phyloP scores from a whole-genome alignment of 1,140 invertebrate species.

The Nasonia vitripennis region DNA sequence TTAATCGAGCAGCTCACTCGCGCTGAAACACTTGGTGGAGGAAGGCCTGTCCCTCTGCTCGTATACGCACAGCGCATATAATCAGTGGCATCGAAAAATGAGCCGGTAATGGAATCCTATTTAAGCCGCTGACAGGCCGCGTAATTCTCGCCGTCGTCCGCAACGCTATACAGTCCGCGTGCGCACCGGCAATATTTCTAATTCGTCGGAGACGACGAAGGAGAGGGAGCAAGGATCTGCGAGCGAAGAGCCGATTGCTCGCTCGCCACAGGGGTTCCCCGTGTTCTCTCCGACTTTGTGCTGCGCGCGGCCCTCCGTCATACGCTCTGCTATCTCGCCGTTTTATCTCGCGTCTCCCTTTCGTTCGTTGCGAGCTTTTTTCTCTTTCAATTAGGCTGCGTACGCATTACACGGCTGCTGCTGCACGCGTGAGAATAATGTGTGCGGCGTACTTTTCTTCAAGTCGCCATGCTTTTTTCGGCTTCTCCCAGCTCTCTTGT shows the following conservation, averaged over 20 bases:
- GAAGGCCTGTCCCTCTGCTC: not conserved
- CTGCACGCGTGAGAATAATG: too few species aligned
- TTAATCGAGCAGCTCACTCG: slow-evolving; percentile 22
- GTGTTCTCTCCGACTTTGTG: not conserved
- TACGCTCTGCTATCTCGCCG: slow-evolving; percentile 1
- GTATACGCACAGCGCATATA: not conserved
- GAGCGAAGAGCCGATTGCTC: slow-evolving; percentile 59
- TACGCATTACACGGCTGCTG: not conserved
- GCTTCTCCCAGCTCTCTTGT: too few species aligned
- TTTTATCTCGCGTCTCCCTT: slow-evolving; percentile 51
- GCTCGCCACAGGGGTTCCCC: slow-evolving; percentile 61
- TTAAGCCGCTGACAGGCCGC: slow-evolving; percentile 33
- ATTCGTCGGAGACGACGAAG: slow-evolving; percentile 54
- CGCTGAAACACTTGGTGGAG: not conserved
- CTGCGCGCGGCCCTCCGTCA: slow-evolving; percentile 16
- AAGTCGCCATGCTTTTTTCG: not conserved
- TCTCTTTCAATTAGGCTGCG: slow-evolving; percentile 6
- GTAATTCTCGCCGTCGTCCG: slow-evolving; percentile 33
- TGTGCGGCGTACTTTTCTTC: not conserved
- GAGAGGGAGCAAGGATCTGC: not conserved
- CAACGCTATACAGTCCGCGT: slow-evolving; percentile 35
- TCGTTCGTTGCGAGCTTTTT: not conserved
- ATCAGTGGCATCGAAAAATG: slow-evolving; percentile 49
- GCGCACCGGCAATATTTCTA: slow-evolving; percentile 58
- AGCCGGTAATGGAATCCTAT: slow-evolving; percentile 46